Evolutionary conservation across 2,888 invertebrate species (phyloP).

Genomic region (Lasioglossum morio): DNA sequence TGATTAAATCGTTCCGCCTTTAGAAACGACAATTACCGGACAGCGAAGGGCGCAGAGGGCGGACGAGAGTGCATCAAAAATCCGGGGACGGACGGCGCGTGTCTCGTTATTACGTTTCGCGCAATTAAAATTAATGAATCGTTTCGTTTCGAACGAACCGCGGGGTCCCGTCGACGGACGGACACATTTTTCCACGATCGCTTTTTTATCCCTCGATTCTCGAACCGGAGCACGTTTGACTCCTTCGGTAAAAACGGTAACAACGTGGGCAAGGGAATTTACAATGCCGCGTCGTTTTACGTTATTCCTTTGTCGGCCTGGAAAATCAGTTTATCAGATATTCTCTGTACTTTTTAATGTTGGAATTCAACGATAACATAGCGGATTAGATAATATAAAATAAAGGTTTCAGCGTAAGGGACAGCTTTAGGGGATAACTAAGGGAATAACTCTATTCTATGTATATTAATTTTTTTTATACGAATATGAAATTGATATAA

Average conservation of each 20-base stretch:
- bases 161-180: not conserved
- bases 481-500: too few species aligned
- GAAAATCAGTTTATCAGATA: too few species aligned
- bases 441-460: too few species aligned
- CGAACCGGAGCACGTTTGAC: not conserved
- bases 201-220: not conserved
- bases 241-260: not conserved
- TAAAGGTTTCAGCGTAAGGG: too few species aligned
- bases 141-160: not conserved
- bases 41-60: not conserved
- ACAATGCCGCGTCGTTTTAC: too few species aligned
- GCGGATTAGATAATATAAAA: too few species aligned
- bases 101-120: not conserved
- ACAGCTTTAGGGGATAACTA: too few species aligned
- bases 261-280: not conserved
- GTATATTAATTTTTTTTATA: too few species aligned
- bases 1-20: slow-evolving; percentile 11
- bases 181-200: not conserved
- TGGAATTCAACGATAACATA: too few species aligned
- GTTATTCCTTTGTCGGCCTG: too few species aligned
- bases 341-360: too few species aligned
- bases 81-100: not conserved
- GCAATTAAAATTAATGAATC: slow-evolving; percentile 3
- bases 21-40: slow-evolving; percentile 1
- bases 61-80: slow-evolving; percentile 6